A percentile compares a stretch with the other conserved stretches of the same genome.
Evolutionary conservation across 2,888 invertebrate genomes (phyloP).

Genomic region (Cataglyphis cursor): DNA sequence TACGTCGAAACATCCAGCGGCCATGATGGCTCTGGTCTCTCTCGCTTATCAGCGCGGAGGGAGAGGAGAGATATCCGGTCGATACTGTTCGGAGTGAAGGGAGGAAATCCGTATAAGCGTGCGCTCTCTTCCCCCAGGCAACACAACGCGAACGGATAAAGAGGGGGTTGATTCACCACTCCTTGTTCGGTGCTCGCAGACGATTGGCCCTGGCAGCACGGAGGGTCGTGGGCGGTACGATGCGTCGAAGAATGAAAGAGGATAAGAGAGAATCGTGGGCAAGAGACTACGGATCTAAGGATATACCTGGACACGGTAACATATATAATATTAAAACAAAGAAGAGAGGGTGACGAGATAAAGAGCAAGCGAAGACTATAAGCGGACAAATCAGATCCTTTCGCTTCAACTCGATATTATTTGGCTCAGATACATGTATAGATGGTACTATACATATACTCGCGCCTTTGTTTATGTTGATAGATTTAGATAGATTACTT

Average conservation of each 20-base stretch:
- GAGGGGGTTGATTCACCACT: constrained; percentile 65
- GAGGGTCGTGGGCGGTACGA: constrained; percentile 53
- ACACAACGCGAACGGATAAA: constrained; percentile 43
- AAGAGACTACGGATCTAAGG: constrained; percentile 7
- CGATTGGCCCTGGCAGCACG: constrained; percentile 71
- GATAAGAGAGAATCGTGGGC: not conserved
- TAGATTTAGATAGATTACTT: constrained; percentile 15
- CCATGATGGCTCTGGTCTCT: constrained; percentile 76
- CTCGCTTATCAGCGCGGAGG: constrained; percentile 74
- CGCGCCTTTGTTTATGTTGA: not conserved
- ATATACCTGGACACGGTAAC: constrained; percentile 18
- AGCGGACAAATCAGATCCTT: constrained; percentile 35
- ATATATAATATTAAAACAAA: not conserved
- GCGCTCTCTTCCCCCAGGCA: constrained; percentile 5
- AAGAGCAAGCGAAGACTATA: constrained; percentile 27
- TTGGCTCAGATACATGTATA: not conserved
- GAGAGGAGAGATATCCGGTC: constrained; percentile 72
- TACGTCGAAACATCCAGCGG: constrained; percentile 66
- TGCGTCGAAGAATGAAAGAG: constrained; percentile 36
- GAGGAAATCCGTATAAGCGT: constrained; percentile 61
- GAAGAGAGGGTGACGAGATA: not conserved
- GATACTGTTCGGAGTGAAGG: constrained; percentile 67
- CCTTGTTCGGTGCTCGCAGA: constrained; percentile 70
- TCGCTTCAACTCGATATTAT: constrained; percentile 15
- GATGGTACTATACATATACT: not conserved